Percentiles rank a stretch among this genome's conserved stretches.
Conservation (phyloP, 2,888 invertebrate genomes). For the Iphiclides podalirius region DNA sequence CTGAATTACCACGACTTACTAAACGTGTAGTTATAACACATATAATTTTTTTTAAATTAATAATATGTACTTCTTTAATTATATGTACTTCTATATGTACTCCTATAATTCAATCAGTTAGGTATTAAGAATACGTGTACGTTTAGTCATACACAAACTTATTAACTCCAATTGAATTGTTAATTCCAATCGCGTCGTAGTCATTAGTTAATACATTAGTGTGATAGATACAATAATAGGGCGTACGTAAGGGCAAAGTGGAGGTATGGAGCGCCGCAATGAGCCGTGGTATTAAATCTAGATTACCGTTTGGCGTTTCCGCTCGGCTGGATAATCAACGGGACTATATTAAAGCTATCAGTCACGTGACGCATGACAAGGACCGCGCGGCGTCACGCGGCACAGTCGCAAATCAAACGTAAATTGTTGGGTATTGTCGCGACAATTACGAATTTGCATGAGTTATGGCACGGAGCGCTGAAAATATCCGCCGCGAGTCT, state of each 20-base stretch:
- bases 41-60: no score
- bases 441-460: constrained; percentile 46
- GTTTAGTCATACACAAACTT: no score
- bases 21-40: no score
- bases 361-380: constrained; percentile 68
- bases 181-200: constrained; percentile 14
- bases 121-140: no score
- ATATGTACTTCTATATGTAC: no score
- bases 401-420: constrained; percentile 53
- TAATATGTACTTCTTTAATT: no score
- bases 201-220: constrained; percentile 9
- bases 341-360: constrained; percentile 77
- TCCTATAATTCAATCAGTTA: no score
- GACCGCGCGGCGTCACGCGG: constrained; percentile 54
- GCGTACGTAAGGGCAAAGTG: constrained; percentile 42
- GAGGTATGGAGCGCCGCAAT: constrained; percentile 50
- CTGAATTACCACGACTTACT: no score
- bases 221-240: constrained; percentile 34
- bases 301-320: constrained; percentile 74
- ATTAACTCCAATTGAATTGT: constrained; percentile 10
- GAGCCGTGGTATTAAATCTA: constrained; percentile 74
- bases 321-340: constrained; percentile 70
- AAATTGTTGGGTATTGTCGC: constrained; percentile 45
- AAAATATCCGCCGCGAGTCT: neutral
- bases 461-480: constrained; percentile 27